Base-by-base conservation (phyloP, 2,113 vertebrate genomes). In the Cathartes aura region DNA sequence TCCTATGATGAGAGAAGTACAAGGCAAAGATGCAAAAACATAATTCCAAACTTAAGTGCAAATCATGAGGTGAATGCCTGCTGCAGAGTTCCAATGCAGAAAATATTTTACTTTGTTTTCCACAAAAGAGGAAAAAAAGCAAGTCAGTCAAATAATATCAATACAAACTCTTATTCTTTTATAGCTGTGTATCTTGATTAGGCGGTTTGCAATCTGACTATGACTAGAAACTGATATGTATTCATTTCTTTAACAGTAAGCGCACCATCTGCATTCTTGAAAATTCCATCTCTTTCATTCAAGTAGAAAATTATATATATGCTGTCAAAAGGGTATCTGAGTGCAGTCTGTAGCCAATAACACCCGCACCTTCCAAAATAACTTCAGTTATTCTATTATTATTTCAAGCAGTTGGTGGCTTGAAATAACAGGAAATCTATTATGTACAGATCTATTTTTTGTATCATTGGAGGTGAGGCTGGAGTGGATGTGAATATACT, bases 281-380 rank as follows among this genome's bases (percentile, higher is more conserved):
- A 82, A 90, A 92, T 58, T 74, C 18, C 40, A 84, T 3, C 21
- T 56, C 80, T 82, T 80, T 67, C 27, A n/a, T 83, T 95, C 36
- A 89, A 93, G 58, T 40, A 84, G 24, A 74, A 95, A 87, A 84
- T 87, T 0, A 85, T 76, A 67, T 18, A 89, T 40, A 55, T 63
- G 55, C 34, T 90, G 70, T 72, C 89, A 87, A 76, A 97, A 89
- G 42, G 11, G 5, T 84, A 84, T 72, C 38, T 82, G 56, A 91
- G 43, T 67, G 42, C 27, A 72, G 32, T 64, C 29, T 71, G 40
- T 70, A 82, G 23, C 53, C 15, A 96, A 47, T 78, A 93, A 79
- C 66, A 67, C 66, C 17, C 14, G 82, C 75, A 87, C 66, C 79
- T 96, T 92, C 66, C 92, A 74, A 95, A 92, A 53, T 48, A 84